phyloP scores from a whole-genome alignment of 2,797 vertebrate species.

The Gila robusta region DNA sequence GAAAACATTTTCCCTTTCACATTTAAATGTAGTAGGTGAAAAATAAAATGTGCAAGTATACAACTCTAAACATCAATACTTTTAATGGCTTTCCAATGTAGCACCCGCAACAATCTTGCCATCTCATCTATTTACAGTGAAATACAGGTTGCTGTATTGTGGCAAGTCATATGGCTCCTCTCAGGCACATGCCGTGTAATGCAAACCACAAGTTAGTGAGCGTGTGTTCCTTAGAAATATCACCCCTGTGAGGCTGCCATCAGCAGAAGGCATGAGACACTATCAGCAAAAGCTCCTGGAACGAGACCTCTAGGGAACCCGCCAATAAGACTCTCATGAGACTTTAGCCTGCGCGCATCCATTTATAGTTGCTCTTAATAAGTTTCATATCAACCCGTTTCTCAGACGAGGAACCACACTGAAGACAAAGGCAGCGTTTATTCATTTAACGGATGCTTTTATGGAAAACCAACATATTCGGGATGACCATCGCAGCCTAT shows the following conservation, averaged over 20 bases:
- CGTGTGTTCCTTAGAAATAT: slow-evolving; percentile 18
- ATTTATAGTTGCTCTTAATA: slow-evolving; percentile 5
- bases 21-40: neutral
- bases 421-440: neutral
- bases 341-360: neutral
- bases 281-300: neutral
- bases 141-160: slow-evolving; percentile 19
- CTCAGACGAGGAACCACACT: neutral
- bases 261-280: slow-evolving; percentile 6
- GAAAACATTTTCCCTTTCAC: neutral
- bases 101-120: neutral
- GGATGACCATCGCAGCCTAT: too few relatives aligned
- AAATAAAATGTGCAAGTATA: neutral
- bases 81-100: neutral
- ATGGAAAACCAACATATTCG: neutral
- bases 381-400: neutral
- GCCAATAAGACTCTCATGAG: neutral
- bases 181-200: neutral
- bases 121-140: slow-evolving; percentile 12
- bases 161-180: slow-evolving; percentile 11
- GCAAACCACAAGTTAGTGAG: slow-evolving; percentile 13
- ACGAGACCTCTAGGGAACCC: neutral
- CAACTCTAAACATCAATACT: neutral
- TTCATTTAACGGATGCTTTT: neutral
- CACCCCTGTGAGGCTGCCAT: neutral